Base-by-base conservation (phyloP, 2,797 vertebrate species). In the Sebastes taczanowskii region DNA sequence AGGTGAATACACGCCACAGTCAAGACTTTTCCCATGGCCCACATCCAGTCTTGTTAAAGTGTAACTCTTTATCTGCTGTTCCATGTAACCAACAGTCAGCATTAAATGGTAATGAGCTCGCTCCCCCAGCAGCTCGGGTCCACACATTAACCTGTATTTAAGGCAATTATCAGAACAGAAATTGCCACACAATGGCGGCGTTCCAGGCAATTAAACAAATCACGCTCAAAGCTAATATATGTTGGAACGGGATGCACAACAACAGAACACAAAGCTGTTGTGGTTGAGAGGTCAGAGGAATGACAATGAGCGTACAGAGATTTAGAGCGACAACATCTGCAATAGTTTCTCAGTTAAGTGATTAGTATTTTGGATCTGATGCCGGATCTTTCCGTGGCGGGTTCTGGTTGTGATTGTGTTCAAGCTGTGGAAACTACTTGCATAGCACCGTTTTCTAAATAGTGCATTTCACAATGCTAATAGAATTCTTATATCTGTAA, bases 191-290 rank as follows among this genome's bases (percentile, higher is more conserved):
- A 86, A 76, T 82, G 80, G 81, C 75, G 1, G 23, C 18, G 11
- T 86, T 93, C 86, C 89, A 83, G 81, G 64, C 87, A 83, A 86
- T 91, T 91, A 82, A 80, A 85, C 81, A 89, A 89, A 87, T 85
- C 72, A 23, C 35, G 5, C 71, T 84, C 81, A 82, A 34, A 78
- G 73, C 77, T 65, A 77, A 76, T 81, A 61, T 73, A 76, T 76
- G 78, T 52, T 71, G 53, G 62, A 79, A 71, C 30, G 23, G 74
- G 72, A 79, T 53, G 3, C 32, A 46, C 5, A 71, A 70, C 71
- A 53, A 27, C 68, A 34, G 49, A 89, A 80, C 64, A 74, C 66
- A 81, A 81, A 55, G 71, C 70, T 71, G 62, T 62, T 61, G 32
- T 73, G 60, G 83, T 67, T 77, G 77, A 86, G 74, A 78, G 55